Base-by-base conservation (phyloP, 1,140 invertebrate species). In the Protaetia brevitarsis region DNA sequence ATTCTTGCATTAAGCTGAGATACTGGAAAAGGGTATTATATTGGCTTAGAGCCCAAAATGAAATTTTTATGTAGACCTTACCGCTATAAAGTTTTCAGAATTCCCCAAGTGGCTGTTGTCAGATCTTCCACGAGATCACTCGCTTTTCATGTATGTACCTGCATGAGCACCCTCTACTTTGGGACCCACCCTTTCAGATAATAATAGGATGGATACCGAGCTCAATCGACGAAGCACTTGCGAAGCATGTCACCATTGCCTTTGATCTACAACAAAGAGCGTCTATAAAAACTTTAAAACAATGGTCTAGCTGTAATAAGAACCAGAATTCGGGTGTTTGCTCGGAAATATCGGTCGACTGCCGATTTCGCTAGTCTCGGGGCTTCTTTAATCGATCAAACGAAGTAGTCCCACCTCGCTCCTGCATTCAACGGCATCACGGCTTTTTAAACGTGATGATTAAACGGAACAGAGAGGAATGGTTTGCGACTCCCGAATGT, bases 201-300 rank as follows among this genome's bases (percentile, higher is more conserved):
- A 45, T 45, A 45, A 45, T 45, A 45, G n/a, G n/a, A n/a, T n/a
- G 41, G 13, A 45, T 45, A 45, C 16, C 16, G n/a, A 45, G 41
- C 4, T 19, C 41, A 21, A 45, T 45, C 13, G 41, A 19, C 19
- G 41, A 3, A 16, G 34, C 34, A 16, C 16, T 37, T n/a, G n/a
- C n/a, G 41, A 21, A 45, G 41, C 10, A 45, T 21, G 41, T 45
- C 3, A 7, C 41, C 13, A 3, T 21, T 13, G 41, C 41, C 23
- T 45, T 45, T 5, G 23, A 21, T 45, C 23, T 21, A 45, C 23
- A 45, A 45, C 19, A 7, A 13, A 4, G 16, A 10, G 23, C 16
- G 10, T 7, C 8, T 21, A 7, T 21, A 21, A 45, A 45, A 45
- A 45, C 19, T 6, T 45, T 45, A 13, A 45, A 45, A 45, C 41